Percentiles rank a stretch among this genome's conserved stretches.
phyloP scores from a whole-genome alignment of 35 echinoderm and acorn worm genomes.

The Hemicentrotus pulcherrimus region DNA sequence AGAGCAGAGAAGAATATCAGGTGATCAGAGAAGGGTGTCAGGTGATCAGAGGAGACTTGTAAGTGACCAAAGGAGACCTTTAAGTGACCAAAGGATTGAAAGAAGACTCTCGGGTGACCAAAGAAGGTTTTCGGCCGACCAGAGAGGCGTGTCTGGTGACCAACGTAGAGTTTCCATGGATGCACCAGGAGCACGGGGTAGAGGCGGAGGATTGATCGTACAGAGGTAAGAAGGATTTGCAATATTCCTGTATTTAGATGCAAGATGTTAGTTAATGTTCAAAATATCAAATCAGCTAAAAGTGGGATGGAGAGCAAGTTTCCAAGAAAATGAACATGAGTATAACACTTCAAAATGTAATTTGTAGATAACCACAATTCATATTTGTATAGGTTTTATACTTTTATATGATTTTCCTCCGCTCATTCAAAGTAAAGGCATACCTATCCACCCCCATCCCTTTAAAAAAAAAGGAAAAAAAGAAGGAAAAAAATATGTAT shows the following conservation, averaged over 20 bases:
- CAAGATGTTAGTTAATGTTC: neutral
- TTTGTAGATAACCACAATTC: too few species aligned
- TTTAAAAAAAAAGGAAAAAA: too few species aligned
- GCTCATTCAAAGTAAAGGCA: too few species aligned
- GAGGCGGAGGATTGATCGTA: conserved; percentile 70
- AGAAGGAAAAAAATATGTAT: too few species aligned
- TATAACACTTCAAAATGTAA: too few species aligned
- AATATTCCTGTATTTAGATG: neutral
- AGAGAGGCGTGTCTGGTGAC: conserved; percentile 34
- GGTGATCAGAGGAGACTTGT: conserved; percentile 49
- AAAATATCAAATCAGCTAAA: neutral
- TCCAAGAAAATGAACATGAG: neutral
- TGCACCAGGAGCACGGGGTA: conserved; percentile 61
- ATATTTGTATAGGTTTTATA: too few species aligned
- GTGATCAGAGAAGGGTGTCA: neutral
- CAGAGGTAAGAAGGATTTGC: conserved; percentile 55
- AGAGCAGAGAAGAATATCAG: neutral
- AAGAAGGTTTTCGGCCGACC: neutral
- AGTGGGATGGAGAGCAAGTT: neutral
- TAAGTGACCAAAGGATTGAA: conserved; percentile 48
- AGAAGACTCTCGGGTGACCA: conserved; percentile 40
- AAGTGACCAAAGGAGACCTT: conserved; percentile 7
- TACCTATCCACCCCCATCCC: too few species aligned
- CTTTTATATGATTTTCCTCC: too few species aligned
- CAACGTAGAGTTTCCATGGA: conserved; percentile 70